Evolutionary conservation across 2,888 invertebrate species (phyloP), one percentile per base, ranked within the genome.

Genomic region (Xanthia togata): DNA sequence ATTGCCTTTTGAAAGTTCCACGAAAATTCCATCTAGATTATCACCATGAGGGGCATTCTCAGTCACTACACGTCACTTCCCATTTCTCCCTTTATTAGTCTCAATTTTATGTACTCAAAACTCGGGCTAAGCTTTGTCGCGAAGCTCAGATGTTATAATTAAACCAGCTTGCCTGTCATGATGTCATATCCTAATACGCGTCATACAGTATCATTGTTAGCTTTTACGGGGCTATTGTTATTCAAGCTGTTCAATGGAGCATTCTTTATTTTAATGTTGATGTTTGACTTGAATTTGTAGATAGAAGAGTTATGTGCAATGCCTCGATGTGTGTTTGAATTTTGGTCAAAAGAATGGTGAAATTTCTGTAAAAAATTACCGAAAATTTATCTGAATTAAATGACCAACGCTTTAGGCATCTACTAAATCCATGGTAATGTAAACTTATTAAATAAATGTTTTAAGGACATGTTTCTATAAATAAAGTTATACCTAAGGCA

Each of bases 141-240:
- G 53, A 55, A 26, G 23, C 64, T 70, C 72, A 68, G 59, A 77
- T 78, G 82, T 85, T 83, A 85, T 78, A 85, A 82, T 83, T 85
- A 82, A 76, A 62, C 69, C 72, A 60, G 23, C 57, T 31, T 72
- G 85, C 59, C 53, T 65, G 62, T 47, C 73, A 68, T 87, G 87
- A 88, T 88, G 86, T 87, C 87, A 88, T 81, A 71, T 70, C 74
- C 71, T 77, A 62, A 70, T 74, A 41, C 73, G 73, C 69, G 73
- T 77, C 81, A 81, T 75, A 50, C 72, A 62, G 73, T 78, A 75
- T 75, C 76, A 86, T 70, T 70, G 83, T 83, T 69, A 65, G 81
- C 75, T 75, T 78, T 65, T 72, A 76, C 44, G 60, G 64, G 47
- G 55, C 79, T 55, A 83, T 87, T 87, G 86, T 86, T 76, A 55